Percentiles rank a stretch among this genome's conserved stretches.
These are phyloP conservation scores for Acanthaster planci DNA, from an alignment of 35 echinoderm and acorn worm genomes.

Conservation along the genomic window DNA sequence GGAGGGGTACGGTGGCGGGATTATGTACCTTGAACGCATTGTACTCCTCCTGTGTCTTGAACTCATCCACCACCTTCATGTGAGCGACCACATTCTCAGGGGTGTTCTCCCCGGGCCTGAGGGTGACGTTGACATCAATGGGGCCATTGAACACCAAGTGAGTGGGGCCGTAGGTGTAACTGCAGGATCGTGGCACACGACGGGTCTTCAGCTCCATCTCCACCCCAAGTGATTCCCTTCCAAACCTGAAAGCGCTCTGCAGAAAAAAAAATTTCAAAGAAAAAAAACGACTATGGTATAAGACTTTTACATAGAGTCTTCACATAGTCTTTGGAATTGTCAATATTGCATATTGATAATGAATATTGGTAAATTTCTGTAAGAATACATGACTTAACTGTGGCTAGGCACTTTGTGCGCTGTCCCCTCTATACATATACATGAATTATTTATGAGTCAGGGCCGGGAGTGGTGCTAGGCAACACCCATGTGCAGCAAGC, in stretches of 20 bases:
- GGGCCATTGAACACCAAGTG: conserved; percentile 1
- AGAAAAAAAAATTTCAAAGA: not conserved
- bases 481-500: no score
- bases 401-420: no score
- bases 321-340: no score
- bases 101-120: not conserved
- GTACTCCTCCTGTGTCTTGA: not conserved
- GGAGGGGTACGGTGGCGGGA: no score
- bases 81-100: not conserved
- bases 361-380: no score
- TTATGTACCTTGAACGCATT: not conserved
- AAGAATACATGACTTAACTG: no score
- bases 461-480: no score
- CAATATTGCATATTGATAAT: no score
- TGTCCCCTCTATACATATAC: no score
- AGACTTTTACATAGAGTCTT: no score
- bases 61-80: not conserved
- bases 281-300: no score
- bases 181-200: not conserved
- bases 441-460: no score
- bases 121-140: conserved; percentile 1
- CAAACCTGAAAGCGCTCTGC: not conserved
- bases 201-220: conserved; percentile 16
- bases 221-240: not conserved
- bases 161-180: not conserved